Conservation (phyloP, 2,113 vertebrate genomes). For the Lagopus muta region DNA sequence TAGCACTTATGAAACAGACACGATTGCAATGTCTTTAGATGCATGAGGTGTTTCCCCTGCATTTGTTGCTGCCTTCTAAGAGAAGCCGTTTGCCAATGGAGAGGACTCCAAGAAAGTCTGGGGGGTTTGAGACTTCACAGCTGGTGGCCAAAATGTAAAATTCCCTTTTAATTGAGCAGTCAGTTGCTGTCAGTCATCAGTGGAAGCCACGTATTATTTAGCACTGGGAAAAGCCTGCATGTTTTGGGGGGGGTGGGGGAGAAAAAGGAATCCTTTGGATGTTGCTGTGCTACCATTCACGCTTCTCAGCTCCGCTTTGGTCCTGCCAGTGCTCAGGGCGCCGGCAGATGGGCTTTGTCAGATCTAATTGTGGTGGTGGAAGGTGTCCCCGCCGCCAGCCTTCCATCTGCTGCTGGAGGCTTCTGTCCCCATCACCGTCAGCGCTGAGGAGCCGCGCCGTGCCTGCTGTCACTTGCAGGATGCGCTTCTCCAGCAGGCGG, state of each 20-base stretch:
- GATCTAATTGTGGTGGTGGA: not conserved
- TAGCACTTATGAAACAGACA: constrained; percentile 42
- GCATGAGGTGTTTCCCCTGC: constrained; percentile 16
- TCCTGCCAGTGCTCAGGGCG: not conserved
- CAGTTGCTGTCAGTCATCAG: not conserved
- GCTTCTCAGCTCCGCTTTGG: not conserved
- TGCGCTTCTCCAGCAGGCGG: not conserved
- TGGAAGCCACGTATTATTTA: not conserved
- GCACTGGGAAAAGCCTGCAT: not conserved
- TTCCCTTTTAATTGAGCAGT: not conserved
- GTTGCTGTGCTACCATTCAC: not conserved
- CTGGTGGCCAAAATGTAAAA: not conserved
- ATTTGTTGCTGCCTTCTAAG: constrained; percentile 12
- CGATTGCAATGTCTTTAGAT: not conserved
- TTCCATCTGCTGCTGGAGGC: constrained; percentile 4
- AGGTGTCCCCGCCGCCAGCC: not conserved
- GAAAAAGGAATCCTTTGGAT: not conserved
- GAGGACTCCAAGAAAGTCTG: not conserved
- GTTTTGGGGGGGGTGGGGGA: not conserved
- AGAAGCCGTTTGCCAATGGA: not conserved
- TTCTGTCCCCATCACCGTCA: not conserved
- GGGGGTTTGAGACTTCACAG: not conserved
- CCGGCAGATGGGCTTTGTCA: constrained; percentile 42
- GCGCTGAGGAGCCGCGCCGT: not conserved
- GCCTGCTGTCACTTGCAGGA: not conserved